These are phyloP conservation scores for Leucoptera coffeella DNA, from an alignment of 2,888 invertebrate genomes.

Conservation along the genomic window DNA sequence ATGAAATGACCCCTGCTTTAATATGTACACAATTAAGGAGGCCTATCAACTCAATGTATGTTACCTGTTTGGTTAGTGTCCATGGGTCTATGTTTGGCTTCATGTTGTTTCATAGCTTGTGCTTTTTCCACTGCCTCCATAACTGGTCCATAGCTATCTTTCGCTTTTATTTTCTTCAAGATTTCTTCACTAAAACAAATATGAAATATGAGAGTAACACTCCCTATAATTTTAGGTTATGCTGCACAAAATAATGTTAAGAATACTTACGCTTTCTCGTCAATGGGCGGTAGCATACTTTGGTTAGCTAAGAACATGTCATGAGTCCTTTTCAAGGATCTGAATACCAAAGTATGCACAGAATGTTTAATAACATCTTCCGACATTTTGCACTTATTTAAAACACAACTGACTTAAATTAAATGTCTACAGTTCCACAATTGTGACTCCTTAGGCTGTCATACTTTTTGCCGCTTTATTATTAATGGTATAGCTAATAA, in stretches of 20 bases:
- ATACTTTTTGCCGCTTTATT: too few species aligned
- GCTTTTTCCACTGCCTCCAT: slow-evolving; percentile 68
- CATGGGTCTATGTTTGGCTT: slow-evolving; percentile 18
- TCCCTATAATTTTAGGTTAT: too few species aligned
- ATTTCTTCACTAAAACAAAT: slow-evolving; percentile 60
- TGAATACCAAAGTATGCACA: slow-evolving; percentile 93
- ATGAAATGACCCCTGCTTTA: too few species aligned
- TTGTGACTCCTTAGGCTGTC: too few species aligned
- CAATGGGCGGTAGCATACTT: slow-evolving; percentile 74
- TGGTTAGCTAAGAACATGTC: slow-evolving; percentile 96
- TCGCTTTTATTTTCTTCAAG: slow-evolving; percentile 67
- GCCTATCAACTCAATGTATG: too few species aligned
- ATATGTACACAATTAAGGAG: too few species aligned
- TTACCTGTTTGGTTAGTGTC: too few species aligned
- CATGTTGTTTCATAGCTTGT: slow-evolving; percentile 52
- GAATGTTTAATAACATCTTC: slow-evolving; percentile 94
- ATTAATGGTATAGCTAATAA: too few species aligned
- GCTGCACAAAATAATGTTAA: slow-evolving; percentile 2
- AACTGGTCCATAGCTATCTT: slow-evolving; percentile 81
- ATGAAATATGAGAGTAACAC: too few species aligned
- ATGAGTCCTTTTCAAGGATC: slow-evolving; percentile 94
- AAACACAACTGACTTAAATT: too few species aligned
- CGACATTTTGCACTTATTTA: too few species aligned
- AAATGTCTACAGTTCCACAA: too few species aligned
- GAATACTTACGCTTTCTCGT: slow-evolving; percentile 71